Evolutionary conservation across 1,140 invertebrate genomes (phyloP).

Genomic region (Drosophila pallidifrons): DNA sequence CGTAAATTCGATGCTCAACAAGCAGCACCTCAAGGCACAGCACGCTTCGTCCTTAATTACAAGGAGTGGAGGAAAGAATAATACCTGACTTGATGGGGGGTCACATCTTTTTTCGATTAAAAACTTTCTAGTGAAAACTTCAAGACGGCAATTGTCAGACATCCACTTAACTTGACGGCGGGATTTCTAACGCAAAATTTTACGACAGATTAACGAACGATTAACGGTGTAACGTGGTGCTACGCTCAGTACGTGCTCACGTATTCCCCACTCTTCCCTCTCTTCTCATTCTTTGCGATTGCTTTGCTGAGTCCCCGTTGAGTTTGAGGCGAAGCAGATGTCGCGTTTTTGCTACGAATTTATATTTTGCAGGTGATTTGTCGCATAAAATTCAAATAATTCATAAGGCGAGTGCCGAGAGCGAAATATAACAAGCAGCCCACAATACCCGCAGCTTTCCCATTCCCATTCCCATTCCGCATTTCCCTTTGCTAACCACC

Average conservation of each 20-base stretch:
- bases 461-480: background rate
- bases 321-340: slow-evolving; percentile 25
- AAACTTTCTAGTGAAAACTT: slow-evolving; percentile 59
- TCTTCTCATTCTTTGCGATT: background rate
- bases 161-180: slow-evolving; percentile 69
- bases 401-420: slow-evolving; percentile 66
- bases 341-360: slow-evolving; percentile 65
- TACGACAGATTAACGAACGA: slow-evolving; percentile 82
- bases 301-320: slow-evolving; percentile 11
- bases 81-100: slow-evolving; percentile 13
- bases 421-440: slow-evolving; percentile 69
- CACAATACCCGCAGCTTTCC: slow-evolving; percentile 19
- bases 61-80: slow-evolving; percentile 28
- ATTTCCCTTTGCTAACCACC: background rate
- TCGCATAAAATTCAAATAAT: slow-evolving; percentile 83
- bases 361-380: slow-evolving; percentile 83
- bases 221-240: slow-evolving; percentile 77
- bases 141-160: slow-evolving; percentile 68
- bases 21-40: slow-evolving; percentile 42
- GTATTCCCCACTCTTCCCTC: background rate
- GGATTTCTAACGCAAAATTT: slow-evolving; percentile 65
- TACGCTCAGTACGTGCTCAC: slow-evolving; percentile 59
- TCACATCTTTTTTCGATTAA: slow-evolving; percentile 81
- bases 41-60: slow-evolving; percentile 72
- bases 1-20: slow-evolving; percentile 31